Evolutionary conservation across 2,797 vertebrate species (phyloP).

Genomic region (Manis javanica): DNA sequence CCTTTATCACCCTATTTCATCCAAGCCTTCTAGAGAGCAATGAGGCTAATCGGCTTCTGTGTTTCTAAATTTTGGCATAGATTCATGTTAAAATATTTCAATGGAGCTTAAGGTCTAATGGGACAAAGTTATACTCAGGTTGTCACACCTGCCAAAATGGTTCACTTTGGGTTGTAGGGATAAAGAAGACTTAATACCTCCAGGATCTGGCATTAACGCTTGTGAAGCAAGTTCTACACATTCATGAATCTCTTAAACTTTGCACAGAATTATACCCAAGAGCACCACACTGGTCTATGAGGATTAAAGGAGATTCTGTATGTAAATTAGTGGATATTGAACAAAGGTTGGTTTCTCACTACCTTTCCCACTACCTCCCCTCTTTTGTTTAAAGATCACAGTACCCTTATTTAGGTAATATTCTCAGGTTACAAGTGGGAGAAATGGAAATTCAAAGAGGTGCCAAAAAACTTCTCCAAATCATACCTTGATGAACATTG

Average conservation of each 20-base stretch:
- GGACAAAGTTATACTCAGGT: background rate
- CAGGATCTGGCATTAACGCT: background rate
- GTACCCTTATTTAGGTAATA: background rate
- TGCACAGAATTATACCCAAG: background rate
- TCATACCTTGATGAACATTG: background rate
- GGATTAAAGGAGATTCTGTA: background rate
- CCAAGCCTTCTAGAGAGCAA: background rate
- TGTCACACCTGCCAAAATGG: conserved; percentile 9
- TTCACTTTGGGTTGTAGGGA: background rate
- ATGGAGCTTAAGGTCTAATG: background rate
- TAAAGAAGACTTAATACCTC: background rate
- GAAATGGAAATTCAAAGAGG: background rate
- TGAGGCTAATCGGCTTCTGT: background rate
- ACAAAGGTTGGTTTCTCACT: background rate
- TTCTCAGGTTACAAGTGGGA: background rate
- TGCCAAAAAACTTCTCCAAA: background rate
- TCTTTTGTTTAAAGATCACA: background rate
- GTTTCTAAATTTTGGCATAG: background rate
- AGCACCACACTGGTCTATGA: background rate
- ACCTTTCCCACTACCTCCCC: background rate
- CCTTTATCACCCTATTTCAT: background rate
- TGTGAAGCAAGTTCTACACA: background rate
- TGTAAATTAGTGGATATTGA: background rate
- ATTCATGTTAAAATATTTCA: background rate
- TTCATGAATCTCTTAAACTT: background rate